Evolutionary conservation across 2,888 invertebrate genomes (phyloP), one percentile per base, ranked within the genome.

Genomic region (Tuberolachnus salignus): DNA sequence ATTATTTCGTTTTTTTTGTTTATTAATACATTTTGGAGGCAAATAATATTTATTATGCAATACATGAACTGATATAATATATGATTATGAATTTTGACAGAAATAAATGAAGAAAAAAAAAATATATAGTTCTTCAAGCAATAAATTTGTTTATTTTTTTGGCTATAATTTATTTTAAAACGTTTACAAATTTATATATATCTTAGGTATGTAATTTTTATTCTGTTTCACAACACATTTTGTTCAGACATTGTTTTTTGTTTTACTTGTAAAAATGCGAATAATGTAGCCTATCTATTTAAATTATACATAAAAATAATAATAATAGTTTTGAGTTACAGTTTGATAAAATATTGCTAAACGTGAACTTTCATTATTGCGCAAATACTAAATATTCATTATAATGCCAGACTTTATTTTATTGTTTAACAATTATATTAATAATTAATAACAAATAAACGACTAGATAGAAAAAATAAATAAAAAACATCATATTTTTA

Each of bases 61-160:
- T 34, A 34, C 34, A 34, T 34, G 34, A 34, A 34, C 6, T 34
- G 34, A 34, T 34, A 34, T 34, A n/a, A n/a, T n/a, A n/a, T n/a
- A n/a, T n/a, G n/a, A n/a, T n/a, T n/a, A 34, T 34, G 6, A 34
- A 4, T 34, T 3, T 34, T 34, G 34, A 6, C 34, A 34, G 3
- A 34, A 34, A 34, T 34, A 34, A 4, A 34, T 34, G 6, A 34
- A 34, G 6, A 34, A 34, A 34, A 34, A 34, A 34, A 34, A 34
- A 34, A 34, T 34, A n/a, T n/a, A n/a, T 6, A 34, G 6, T 34
- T 34, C 34, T 34, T 34, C 34, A 78, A 78, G 78, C 78, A 78
- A 69, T 78, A 69, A 78, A 78, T 78, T 78, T 78, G 69, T 78
- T 78, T 69, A 78, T 78, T 78, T 78, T 69, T 78, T 78, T 78